Evolutionary conservation across 2,888 invertebrate species (phyloP).

Genomic region (Drosophila recens): DNA sequence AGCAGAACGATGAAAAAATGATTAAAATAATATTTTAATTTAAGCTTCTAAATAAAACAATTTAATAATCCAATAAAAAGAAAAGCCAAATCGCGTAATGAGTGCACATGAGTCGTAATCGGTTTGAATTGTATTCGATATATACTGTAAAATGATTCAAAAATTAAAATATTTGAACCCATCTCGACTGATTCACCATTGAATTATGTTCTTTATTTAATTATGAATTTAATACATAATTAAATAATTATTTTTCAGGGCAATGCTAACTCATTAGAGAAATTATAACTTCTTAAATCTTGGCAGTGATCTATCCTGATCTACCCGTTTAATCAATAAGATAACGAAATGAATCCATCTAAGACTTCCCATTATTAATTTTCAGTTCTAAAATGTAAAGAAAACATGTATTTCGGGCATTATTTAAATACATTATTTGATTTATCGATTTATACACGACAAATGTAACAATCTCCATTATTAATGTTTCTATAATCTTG

Average conservation of each 20-base stretch:
- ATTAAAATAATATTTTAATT: conserved; percentile 82
- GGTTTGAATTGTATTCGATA: conserved; percentile 17
- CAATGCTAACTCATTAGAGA: not conserved
- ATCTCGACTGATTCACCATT: conserved; percentile 25
- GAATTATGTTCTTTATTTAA: conserved; percentile 3
- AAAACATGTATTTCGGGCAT: not conserved
- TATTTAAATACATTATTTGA: too few species aligned
- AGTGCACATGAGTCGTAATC: conserved; percentile 30
- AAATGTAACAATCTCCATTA: too few species aligned
- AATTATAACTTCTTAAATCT: not conserved
- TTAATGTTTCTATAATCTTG: too few species aligned
- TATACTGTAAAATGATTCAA: not conserved
- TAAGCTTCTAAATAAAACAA: conserved; percentile 83
- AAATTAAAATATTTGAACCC: conserved; percentile 21
- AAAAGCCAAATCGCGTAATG: conserved; percentile 36
- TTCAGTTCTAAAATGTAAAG: not conserved
- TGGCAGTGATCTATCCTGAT: not conserved
- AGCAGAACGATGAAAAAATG: conserved; percentile 64
- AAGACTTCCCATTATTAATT: not conserved
- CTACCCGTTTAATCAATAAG: not conserved
- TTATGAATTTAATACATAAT: not conserved
- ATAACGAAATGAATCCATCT: too few species aligned
- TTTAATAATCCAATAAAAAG: conserved; percentile 77
- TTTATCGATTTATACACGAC: too few species aligned
- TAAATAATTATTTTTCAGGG: not conserved